Conservation (phyloP, 2,888 invertebrate species). For the Trissolcus japonicus region DNA sequence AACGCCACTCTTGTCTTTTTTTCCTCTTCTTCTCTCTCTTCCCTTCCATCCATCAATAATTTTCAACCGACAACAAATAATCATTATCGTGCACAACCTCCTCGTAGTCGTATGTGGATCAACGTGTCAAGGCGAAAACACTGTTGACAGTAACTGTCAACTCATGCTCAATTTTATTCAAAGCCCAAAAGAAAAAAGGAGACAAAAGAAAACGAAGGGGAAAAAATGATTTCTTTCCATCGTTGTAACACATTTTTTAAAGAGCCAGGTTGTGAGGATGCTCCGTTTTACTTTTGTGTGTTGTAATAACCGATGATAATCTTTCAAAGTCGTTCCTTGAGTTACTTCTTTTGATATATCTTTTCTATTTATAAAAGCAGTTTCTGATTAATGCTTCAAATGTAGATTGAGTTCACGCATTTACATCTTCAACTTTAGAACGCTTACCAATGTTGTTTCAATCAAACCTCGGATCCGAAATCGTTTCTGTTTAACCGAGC, state of each 20-base stretch:
- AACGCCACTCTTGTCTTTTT: not conserved
- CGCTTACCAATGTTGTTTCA: too few relatives aligned
- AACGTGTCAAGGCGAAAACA: constrained; percentile 32
- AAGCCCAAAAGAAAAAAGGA: too few relatives aligned
- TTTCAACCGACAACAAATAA: constrained; percentile 8
- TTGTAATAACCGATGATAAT: not conserved
- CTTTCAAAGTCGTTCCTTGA: constrained; percentile 5
- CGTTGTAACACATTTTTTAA: not conserved
- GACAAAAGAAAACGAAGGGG: not conserved
- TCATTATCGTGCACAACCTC: not conserved
- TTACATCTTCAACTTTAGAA: too few relatives aligned
- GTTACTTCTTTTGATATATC: constrained; percentile 1
- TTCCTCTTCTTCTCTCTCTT: not conserved
- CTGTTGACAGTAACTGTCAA: too few relatives aligned
- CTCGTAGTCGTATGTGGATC: constrained; percentile 25
- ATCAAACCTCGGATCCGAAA: too few relatives aligned
- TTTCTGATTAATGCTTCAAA: constrained; percentile 1
- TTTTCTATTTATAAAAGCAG: constrained; percentile 3
- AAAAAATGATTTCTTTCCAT: not conserved
- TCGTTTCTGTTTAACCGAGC: too few relatives aligned
- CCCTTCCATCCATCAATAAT: not conserved
- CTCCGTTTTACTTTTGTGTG: constrained; percentile 1
- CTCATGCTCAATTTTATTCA: constrained; percentile 8
- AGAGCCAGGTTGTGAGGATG: not conserved
- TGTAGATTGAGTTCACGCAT: constrained; percentile 1